Evolutionary conservation across 1,140 invertebrate species (phyloP), one percentile per base, ranked within the genome.

Genomic region (Drosophila athabasca): DNA sequence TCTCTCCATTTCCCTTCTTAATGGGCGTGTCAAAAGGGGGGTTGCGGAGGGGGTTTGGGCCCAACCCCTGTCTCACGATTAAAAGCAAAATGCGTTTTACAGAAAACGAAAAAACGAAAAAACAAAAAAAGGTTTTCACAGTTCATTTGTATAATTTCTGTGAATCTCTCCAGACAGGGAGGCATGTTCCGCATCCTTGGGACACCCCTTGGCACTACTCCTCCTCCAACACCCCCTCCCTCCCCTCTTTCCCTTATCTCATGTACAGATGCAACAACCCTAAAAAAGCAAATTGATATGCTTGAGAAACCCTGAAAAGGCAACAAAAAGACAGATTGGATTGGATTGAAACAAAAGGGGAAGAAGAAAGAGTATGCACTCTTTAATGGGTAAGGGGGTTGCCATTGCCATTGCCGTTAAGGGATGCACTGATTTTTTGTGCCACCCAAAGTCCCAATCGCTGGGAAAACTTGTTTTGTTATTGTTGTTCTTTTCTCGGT

Each of bases 241-340:
- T 19, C 17, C 17, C 17, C 17, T 1, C 17, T 19, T 19, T 19
- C 1, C 29, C 6, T 9, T 35, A 15, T 44, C 2, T n/a, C 11
- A 6, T 26, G 48, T 26, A 15, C 58, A 51, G 62, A 53, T 66
- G 65, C 59, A 68, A 43, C 64, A 76, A 59, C 62, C 62, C 59
- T 77, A 52, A 62, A 68, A 87, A 82, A 87, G 78, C 62, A 79
- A 87, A 87, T 87, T 87, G 82, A 87, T 87, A 87, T 87, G 82
- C 82, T 87, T 87, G 82, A 87, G 82, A 87, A 87, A 87, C 82
- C 82, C 70, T 60, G 82, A 66, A 78, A 85, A 78, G 81, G 82
- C 81, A 85, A 87, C 82, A 68, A 81, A 77, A 74, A 74, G 65
- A 70, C 41, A 51, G 80, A 87, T 77, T 87, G 82, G 64, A 85